A percentile compares a stretch with the other conserved stretches of the same genome.
phyloP scores from a whole-genome alignment of 2,113 vertebrate genomes.

The Bagarius yarrelli region DNA sequence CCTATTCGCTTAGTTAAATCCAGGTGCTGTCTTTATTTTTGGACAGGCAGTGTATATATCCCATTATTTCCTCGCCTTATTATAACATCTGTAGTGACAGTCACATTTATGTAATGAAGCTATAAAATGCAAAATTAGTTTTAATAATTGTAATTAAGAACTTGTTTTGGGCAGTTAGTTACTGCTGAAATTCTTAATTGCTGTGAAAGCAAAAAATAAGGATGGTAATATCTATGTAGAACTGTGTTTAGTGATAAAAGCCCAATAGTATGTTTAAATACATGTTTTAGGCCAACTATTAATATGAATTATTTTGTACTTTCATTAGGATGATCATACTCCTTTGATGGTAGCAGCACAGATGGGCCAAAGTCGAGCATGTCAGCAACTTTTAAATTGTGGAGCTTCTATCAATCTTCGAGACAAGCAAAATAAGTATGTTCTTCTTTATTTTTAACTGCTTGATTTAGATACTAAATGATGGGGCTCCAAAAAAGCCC shows the following conservation, averaged over 20 bases:
- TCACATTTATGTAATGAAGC: background rate
- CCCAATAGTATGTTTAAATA: background rate
- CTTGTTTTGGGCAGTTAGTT: background rate
- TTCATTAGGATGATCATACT: slow-evolving; percentile 74
- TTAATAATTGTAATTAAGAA: background rate
- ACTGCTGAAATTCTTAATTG: background rate
- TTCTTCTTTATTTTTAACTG: background rate
- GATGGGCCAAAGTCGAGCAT: slow-evolving; percentile 74
- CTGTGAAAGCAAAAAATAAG: background rate
- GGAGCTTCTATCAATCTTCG: slow-evolving; percentile 75
- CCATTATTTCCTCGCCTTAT: background rate
- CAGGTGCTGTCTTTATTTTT: too few relatives aligned
- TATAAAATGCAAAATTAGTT: background rate
- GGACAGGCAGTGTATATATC: too few relatives aligned
- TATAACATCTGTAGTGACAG: background rate
- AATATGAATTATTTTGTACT: background rate
- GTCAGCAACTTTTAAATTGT: slow-evolving; percentile 76
- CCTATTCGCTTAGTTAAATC: too few relatives aligned
- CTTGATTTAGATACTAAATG: slow-evolving; percentile 7
- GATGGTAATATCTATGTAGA: background rate
- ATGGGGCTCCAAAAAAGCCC: fast-evolving
- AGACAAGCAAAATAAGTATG: slow-evolving; percentile 82
- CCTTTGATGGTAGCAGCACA: slow-evolving; percentile 80
- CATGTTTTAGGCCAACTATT: background rate
- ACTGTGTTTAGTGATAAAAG: background rate